Percentiles rank a stretch among this genome's conserved stretches.
These are phyloP conservation scores for Eupithecia subfuscata DNA, from an alignment of 2,888 invertebrate genomes.

Conservation along the genomic window DNA sequence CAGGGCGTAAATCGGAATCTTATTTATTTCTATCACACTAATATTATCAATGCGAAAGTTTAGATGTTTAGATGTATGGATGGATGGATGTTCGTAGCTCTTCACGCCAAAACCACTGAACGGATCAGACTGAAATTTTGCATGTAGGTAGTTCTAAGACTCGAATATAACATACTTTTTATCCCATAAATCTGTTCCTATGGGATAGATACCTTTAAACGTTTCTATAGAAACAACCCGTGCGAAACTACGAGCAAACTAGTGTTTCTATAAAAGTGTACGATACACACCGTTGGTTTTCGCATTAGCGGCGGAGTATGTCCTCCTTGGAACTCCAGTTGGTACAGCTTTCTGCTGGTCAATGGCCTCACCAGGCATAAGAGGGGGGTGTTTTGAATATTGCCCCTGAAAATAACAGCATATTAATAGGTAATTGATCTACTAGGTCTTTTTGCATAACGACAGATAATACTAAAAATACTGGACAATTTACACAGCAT, in stretches of 20 bases:
- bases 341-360: constrained; percentile 77
- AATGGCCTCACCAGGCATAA: constrained; percentile 68
- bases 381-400: constrained; percentile 73
- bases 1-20: not conserved
- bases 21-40: not conserved
- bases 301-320: constrained; percentile 53
- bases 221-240: too few relatives aligned
- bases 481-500: not conserved
- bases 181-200: too few relatives aligned
- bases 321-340: constrained; percentile 80
- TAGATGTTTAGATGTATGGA: too few relatives aligned
- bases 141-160: too few relatives aligned
- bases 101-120: too few relatives aligned
- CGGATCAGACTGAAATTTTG: too few relatives aligned
- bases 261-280: not conserved
- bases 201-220: too few relatives aligned
- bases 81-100: too few relatives aligned
- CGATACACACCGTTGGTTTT: constrained; percentile 58
- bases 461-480: not conserved
- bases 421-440: not conserved
- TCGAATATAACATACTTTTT: too few relatives aligned
- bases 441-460: not conserved
- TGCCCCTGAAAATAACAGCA: constrained; percentile 63
- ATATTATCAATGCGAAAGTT: too few relatives aligned
- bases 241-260: too few relatives aligned